Conservation (phyloP, 64 coral and sea anemone genomes). For the Anthopleura sola region DNA sequence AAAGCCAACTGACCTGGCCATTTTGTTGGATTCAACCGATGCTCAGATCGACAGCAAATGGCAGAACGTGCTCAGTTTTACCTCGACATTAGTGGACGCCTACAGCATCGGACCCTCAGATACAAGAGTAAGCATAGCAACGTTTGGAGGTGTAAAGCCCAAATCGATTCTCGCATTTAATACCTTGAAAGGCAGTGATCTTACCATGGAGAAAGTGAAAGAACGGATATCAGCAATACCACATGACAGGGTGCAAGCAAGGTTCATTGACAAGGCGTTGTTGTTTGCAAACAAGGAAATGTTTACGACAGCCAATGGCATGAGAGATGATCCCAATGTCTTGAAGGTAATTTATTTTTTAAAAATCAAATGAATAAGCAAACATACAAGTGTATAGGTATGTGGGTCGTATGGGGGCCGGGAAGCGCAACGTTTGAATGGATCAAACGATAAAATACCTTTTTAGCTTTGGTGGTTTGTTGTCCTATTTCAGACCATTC, state of each 20-base stretch:
- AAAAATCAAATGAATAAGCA: too few relatives aligned
- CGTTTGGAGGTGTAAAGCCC: conserved; percentile 15
- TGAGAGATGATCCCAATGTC: conserved; percentile 26
- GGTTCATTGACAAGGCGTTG: conserved; percentile 44
- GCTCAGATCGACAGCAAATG: conserved; percentile 17
- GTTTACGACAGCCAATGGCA: conserved; percentile 21
- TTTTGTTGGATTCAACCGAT: conserved; percentile 44
- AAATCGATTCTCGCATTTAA: conserved; percentile 30
- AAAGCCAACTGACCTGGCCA: conserved; percentile 37
- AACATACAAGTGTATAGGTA: too few relatives aligned
- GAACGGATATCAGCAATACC: conserved; percentile 5
- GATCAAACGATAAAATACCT: too few relatives aligned
- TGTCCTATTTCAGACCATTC: too few relatives aligned
- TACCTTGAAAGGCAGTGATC: conserved; percentile 22
- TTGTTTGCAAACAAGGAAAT: conserved; percentile 29
- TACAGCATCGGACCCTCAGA: conserved; percentile 16
- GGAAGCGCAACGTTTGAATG: too few relatives aligned
- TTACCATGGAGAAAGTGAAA: conserved; percentile 24
- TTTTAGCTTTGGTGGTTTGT: too few relatives aligned
- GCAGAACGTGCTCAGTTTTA: conserved; percentile 32
- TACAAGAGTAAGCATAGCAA: conserved; percentile 32
- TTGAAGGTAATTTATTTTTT: conserved; percentile 2
- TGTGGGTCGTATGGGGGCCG: too few relatives aligned
- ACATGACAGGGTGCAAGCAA: not conserved
- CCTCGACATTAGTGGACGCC: conserved; percentile 21